Conservation (phyloP, 2,113 vertebrate genomes). For the Alouatta palliata region DNA sequence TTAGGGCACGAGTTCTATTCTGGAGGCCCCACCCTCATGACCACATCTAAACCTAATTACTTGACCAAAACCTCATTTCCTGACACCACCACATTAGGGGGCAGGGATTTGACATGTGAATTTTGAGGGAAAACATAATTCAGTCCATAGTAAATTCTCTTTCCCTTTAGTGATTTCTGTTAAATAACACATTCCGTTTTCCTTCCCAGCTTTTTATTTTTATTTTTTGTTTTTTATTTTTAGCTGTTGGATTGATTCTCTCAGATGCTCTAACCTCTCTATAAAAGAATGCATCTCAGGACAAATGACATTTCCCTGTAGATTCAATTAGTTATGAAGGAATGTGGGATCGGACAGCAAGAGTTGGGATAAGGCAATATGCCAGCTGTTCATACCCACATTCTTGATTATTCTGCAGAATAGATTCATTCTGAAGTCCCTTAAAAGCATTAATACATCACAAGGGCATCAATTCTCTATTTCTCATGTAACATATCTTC, state of each 20-base stretch:
- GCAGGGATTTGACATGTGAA: no score
- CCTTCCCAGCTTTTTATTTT: not conserved
- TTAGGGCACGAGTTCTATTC: not conserved
- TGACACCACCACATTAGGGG: accelerated
- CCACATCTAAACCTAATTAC: not conserved
- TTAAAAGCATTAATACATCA: not conserved
- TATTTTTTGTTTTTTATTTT: not conserved
- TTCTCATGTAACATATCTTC: not conserved
- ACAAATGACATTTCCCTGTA: conserved; percentile 2
- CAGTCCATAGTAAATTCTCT: not conserved
- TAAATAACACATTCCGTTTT: not conserved
- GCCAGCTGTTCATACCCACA: not conserved
- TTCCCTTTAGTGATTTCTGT: not conserved
- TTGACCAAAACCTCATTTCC: not conserved
- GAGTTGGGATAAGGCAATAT: not conserved
- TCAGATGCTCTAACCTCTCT: not conserved
- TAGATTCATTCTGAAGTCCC: not conserved
- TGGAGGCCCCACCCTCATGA: not conserved
- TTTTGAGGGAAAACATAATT: not conserved
- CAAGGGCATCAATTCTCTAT: not conserved
- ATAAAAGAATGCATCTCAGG: not conserved
- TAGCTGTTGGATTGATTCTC: not conserved
- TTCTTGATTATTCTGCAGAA: not conserved
- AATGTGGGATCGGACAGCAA: not conserved
- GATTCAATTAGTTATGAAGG: not conserved